Percentiles rank a stretch among this genome's conserved stretches.
These are phyloP conservation scores for Drosophila willistoni DNA, from an alignment of 1,140 invertebrate genomes.

Conservation along the genomic window DNA sequence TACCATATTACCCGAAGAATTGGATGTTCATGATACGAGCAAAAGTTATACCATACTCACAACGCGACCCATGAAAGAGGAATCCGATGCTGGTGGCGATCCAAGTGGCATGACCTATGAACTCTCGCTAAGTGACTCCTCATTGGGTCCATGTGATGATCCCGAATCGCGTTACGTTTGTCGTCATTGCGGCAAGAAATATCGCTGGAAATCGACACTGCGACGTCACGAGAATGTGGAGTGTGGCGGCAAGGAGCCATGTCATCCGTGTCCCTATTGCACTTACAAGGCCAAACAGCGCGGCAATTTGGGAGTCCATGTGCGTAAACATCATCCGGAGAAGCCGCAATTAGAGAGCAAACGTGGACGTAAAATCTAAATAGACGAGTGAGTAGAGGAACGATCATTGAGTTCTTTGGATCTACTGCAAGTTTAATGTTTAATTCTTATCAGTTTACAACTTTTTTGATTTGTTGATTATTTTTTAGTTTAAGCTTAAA, in stretches of 20 bases:
- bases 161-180: conserved; percentile 89
- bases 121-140: conserved; percentile 80
- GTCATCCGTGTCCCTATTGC: conserved; percentile 92
- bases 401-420: conserved; percentile 54
- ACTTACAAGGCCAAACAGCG: conserved; percentile 91
- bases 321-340: conserved; percentile 88
- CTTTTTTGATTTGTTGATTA: conserved; percentile 69
- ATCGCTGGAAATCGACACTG: conserved; percentile 92
- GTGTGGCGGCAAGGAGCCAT: conserved; percentile 92
- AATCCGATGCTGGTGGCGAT: conserved; percentile 63
- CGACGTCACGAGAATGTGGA: conserved; percentile 92
- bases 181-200: conserved; percentile 90
- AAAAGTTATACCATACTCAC: conserved; percentile 82
- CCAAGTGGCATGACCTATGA: conserved; percentile 79
- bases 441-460: conserved; percentile 17
- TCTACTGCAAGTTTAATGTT: conserved; percentile 35
- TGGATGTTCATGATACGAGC: conserved; percentile 72
- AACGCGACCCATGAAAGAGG: conserved; percentile 77
- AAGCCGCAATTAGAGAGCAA: conserved; percentile 81
- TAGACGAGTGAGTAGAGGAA: conserved; percentile 47
- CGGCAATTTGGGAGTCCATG: conserved; percentile 91
- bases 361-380: conserved; percentile 76
- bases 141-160: conserved; percentile 83
- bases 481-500: conserved; percentile 66
- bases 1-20: conserved; percentile 70